A percentile compares a stretch with the other conserved stretches of the same genome.
phyloP scores from a whole-genome alignment of 2,113 vertebrate genomes.

The Nematolebias whitei region DNA sequence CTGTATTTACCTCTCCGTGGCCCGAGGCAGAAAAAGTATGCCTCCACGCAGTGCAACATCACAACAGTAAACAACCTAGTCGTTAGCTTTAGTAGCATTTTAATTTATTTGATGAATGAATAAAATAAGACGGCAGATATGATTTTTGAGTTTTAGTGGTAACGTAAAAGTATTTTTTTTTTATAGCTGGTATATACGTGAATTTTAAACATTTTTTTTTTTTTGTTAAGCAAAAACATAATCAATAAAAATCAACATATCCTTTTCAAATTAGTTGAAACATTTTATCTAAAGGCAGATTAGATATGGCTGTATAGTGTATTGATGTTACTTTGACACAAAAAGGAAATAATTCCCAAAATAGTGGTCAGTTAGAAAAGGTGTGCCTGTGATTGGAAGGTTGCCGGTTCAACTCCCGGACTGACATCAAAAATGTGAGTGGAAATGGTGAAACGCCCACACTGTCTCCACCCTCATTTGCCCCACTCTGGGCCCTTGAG shows the following conservation, averaged over 20 bases:
- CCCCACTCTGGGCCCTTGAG: no score
- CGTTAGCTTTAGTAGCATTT: constrained; percentile 30
- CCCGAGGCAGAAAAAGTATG: constrained; percentile 46
- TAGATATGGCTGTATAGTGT: not conserved
- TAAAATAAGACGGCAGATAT: constrained; percentile 21
- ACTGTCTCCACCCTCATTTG: no score
- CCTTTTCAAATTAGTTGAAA: not conserved
- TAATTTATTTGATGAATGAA: constrained; percentile 35
- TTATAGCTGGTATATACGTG: constrained; percentile 10
- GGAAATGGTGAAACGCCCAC: no score
- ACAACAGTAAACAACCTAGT: constrained; percentile 33
- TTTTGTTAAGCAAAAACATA: not conserved
- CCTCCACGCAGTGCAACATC: constrained; percentile 34
- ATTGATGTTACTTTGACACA: not conserved
- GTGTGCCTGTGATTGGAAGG: no score
- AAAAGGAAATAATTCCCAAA: not conserved
- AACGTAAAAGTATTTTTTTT: constrained; percentile 7
- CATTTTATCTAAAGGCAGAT: not conserved
- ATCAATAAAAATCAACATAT: not conserved
- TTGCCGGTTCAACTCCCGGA: no score
- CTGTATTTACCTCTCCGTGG: constrained; percentile 48
- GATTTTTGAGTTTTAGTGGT: constrained; percentile 12
- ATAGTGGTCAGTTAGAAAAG: no score
- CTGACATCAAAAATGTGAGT: no score
- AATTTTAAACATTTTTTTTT: not conserved